phyloP scores from a whole-genome alignment of 2,888 invertebrate genomes.

The Polydesmus complanatus region DNA sequence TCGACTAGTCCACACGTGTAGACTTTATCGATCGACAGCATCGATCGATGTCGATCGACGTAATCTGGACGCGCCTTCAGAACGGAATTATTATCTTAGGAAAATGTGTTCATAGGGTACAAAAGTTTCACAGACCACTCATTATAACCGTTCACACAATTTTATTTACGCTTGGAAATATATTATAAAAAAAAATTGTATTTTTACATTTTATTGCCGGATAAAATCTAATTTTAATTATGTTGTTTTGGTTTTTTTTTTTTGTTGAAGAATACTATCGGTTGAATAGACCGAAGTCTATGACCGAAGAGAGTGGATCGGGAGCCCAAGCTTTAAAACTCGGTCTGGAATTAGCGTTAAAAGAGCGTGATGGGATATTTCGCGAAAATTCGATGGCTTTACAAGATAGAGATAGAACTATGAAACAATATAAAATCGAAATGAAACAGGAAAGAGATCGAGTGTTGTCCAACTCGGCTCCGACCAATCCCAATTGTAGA shows the following conservation, averaged over 20 bases:
- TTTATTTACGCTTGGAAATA: no score
- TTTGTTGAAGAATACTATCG: conserved; percentile 14
- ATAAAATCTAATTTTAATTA: not conserved
- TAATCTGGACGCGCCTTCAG: no score
- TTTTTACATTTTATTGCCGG: no score
- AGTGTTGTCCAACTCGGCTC: conserved; percentile 25
- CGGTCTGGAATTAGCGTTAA: conserved; percentile 30
- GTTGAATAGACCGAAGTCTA: not conserved
- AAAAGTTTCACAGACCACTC: no score
- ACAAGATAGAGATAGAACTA: conserved; percentile 27
- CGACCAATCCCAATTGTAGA: conserved; percentile 23
- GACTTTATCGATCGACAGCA: no score
- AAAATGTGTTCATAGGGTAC: no score
- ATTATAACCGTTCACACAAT: no score
- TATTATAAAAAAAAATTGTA: no score
- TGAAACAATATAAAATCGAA: conserved; percentile 26
- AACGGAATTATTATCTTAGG: no score
- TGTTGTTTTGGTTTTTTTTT: no score
- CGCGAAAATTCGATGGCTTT: conserved; percentile 29
- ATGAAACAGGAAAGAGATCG: conserved; percentile 28
- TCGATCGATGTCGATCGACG: no score
- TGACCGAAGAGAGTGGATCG: conserved; percentile 22
- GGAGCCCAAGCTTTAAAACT: conserved; percentile 29
- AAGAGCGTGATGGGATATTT: conserved; percentile 29
- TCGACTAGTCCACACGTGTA: no score